Evolutionary conservation across 2,888 invertebrate species (phyloP), one percentile per base, ranked within the genome.

Genomic region (Luperina testacea): DNA sequence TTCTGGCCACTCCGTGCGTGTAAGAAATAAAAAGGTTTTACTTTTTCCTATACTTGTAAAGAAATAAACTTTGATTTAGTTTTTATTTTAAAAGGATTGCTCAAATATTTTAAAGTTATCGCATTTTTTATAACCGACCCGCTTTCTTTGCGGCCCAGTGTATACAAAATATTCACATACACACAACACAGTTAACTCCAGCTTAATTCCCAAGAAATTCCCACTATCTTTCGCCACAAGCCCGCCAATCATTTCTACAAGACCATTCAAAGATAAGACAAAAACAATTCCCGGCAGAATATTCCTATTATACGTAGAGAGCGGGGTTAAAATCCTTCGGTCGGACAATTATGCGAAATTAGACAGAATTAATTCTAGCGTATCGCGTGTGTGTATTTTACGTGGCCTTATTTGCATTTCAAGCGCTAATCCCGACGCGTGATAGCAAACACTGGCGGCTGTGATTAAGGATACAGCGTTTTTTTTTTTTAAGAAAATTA

Each of bases 341-440:
- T 84, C 77, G 83, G 82, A 87, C 85, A 90, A 89, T 90, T 87
- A 91, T 87, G 88, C 85, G 83, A 90, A 91, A 91, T 90, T 90
- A 91, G 88, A 88, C 78, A 73, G 84, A 87, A 88, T 90, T 88
- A 89, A 91, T 89, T 89, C 87, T 67, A 79, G 82, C 82, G 83
- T 90, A 90, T 89, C 85, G 83, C 88, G 77, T 80, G 85, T 89
- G 84, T 88, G 88, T 87, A 86, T 84, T 83, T 82, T 80, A 83
- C 84, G 80, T 87, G 83, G 78, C 75, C 88, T 80, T 86, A 89
- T 92, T 92, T 90, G 90, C 91, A 92, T 92, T 89, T 88, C 89
- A 89, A 92, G 89, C 90, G 89, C 87, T 86, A 87, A 88, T 87
- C 86, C 83, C 83, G 83, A 81, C 86, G 86, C 80, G 85, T 85